A percentile compares a stretch with the other conserved stretches of the same genome.
Evolutionary conservation across 2,888 invertebrate species (phyloP).

Genomic region (Andrena haemorrhoa): DNA sequence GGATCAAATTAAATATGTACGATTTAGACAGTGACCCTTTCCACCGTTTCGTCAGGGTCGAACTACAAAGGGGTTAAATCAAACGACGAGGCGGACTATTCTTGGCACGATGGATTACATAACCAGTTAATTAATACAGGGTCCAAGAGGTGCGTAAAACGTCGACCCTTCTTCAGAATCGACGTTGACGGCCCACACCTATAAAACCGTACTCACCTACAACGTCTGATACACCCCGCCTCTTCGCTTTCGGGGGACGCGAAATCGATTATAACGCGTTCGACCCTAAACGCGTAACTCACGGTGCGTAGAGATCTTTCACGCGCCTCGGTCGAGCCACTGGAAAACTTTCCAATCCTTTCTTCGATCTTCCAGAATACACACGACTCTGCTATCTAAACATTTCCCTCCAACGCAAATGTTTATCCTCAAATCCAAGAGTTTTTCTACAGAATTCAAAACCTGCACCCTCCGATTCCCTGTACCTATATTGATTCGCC

Average conservation of each 20-base stretch:
- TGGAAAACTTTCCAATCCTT: not conserved
- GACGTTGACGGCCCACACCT: slow-evolving; percentile 2
- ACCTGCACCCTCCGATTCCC: too few relatives aligned
- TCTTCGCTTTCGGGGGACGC: slow-evolving; percentile 4
- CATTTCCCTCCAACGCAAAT: too few relatives aligned
- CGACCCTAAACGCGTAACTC: not conserved
- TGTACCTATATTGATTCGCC: too few relatives aligned
- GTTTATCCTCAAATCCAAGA: too few relatives aligned
- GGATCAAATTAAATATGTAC: not conserved
- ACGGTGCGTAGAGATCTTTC: not conserved
- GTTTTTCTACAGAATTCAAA: too few relatives aligned
- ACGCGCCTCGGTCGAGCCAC: not conserved
- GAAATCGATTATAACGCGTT: slow-evolving; percentile 10
- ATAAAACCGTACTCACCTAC: not conserved
- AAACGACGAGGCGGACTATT: not conserved
- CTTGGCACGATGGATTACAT: slow-evolving; percentile 31
- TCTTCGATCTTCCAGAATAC: too few relatives aligned
- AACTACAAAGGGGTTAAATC: not conserved
- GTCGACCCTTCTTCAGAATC: slow-evolving; percentile 17
- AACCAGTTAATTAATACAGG: slow-evolving; percentile 57
- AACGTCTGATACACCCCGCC: slow-evolving; percentile 9
- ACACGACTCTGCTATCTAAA: too few relatives aligned
- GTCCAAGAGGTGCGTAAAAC: slow-evolving; percentile 2
- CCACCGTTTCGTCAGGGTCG: not conserved
- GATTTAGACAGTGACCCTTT: slow-evolving; percentile 1